A percentile compares a stretch with the other conserved stretches of the same genome.
Evolutionary conservation across 2,888 invertebrate species (phyloP).

Genomic region (Nephrotoma appendiculata): DNA sequence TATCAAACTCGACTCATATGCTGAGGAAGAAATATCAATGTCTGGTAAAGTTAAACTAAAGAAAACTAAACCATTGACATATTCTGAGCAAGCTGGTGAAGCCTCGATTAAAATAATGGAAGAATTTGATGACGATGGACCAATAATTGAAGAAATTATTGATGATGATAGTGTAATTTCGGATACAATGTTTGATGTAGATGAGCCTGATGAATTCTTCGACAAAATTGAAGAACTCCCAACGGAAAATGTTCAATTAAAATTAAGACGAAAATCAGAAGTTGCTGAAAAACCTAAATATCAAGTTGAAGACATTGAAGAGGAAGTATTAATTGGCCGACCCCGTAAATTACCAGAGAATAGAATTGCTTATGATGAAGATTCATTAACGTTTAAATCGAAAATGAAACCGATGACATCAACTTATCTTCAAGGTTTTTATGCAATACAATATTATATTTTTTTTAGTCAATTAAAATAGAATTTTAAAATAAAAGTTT

Average conservation of each 20-base stretch:
- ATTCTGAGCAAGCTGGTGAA: constrained; percentile 63
- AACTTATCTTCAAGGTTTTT: constrained; percentile 52
- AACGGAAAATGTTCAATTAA: constrained; percentile 32
- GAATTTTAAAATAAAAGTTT: neutral
- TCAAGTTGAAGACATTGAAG: constrained; percentile 40
- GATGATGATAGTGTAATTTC: constrained; percentile 40
- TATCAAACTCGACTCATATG: constrained; percentile 70
- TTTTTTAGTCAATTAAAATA: neutral
- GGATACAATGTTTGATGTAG: constrained; percentile 38
- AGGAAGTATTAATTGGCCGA: constrained; percentile 38
- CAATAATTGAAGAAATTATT: constrained; percentile 45
- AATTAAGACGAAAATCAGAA: constrained; percentile 31
- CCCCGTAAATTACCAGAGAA: constrained; percentile 33
- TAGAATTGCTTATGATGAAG: constrained; percentile 42
- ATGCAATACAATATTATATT: constrained; percentile 10
- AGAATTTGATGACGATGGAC: constrained; percentile 42
- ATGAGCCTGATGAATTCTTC: constrained; percentile 35
- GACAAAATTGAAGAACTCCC: constrained; percentile 40
- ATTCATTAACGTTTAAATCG: constrained; percentile 53
- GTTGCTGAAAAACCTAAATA: constrained; percentile 33
- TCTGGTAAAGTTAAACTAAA: constrained; percentile 68
- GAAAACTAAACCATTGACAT: constrained; percentile 56
- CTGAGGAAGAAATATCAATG: constrained; percentile 78
- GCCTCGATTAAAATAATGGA: constrained; percentile 53
- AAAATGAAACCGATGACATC: constrained; percentile 51